These are phyloP conservation scores for Bufotes viridis DNA, from an alignment of 2,797 vertebrate genomes.

Conservation along the genomic window DNA sequence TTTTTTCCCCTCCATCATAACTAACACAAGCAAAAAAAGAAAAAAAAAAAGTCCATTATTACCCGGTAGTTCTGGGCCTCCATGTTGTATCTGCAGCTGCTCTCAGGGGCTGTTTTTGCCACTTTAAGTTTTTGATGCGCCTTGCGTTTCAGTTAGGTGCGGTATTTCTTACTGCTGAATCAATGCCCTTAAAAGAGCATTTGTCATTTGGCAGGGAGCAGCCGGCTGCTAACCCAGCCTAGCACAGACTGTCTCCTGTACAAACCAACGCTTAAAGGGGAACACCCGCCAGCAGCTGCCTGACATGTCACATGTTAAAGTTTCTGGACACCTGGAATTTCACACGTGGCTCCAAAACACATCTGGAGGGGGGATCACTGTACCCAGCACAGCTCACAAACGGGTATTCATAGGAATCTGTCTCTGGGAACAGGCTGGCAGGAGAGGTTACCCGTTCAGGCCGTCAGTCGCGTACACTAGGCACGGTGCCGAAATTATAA, in stretches of 20 bases:
- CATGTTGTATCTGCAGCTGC: constrained; percentile 48
- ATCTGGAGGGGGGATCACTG: background rate
- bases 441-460: background rate
- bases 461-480: no score
- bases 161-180: constrained; percentile 19
- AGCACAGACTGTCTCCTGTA: constrained; percentile 11
- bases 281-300: background rate
- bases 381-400: background rate
- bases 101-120: background rate
- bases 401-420: background rate
- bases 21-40: background rate
- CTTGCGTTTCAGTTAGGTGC: constrained; percentile 6
- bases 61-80: constrained; percentile 8
- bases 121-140: constrained; percentile 16
- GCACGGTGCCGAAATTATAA: background rate
- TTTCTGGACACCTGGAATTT: background rate
- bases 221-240: background rate
- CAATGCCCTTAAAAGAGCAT: constrained; percentile 37
- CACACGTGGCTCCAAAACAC: background rate
- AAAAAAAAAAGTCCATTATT: background rate
- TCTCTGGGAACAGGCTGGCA: background rate
- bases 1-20: constrained; percentile 35
- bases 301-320: background rate
- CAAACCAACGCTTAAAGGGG: constrained; percentile 4
- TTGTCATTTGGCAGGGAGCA: constrained; percentile 20